Conservation (phyloP, 2,797 vertebrate genomes). For the Silurus aristotelis region DNA sequence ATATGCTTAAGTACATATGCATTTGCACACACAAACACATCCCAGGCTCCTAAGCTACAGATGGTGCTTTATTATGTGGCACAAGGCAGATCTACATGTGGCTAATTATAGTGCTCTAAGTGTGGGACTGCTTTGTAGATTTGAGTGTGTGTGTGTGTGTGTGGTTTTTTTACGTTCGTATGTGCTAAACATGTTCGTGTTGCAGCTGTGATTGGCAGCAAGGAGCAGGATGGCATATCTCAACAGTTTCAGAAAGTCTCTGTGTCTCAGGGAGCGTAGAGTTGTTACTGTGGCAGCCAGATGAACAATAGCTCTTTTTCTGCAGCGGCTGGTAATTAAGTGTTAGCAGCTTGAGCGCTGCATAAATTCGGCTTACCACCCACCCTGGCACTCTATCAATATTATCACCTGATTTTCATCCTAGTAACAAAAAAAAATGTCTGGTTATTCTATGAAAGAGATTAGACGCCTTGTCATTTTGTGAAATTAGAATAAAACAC, state of each 20-base stretch:
- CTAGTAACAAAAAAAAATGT: constrained; percentile 20
- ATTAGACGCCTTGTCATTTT: background rate
- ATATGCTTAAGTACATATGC: constrained; percentile 5
- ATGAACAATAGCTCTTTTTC: constrained; percentile 46
- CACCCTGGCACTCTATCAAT: constrained; percentile 46
- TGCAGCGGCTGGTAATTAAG: constrained; percentile 49
- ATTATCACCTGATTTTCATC: constrained; percentile 45
- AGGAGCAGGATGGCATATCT: constrained; percentile 38
- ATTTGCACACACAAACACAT: constrained; percentile 28
- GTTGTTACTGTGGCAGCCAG: constrained; percentile 33
- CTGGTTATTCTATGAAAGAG: constrained; percentile 29
- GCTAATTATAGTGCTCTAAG: constrained; percentile 70
- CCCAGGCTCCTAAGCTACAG: constrained; percentile 66
- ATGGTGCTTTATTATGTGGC: constrained; percentile 71
- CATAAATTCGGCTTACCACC: constrained; percentile 51
- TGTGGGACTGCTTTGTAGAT: constrained; percentile 52
- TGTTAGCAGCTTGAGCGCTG: constrained; percentile 49
- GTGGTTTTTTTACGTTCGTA: constrained; percentile 14
- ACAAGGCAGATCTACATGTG: constrained; percentile 72
- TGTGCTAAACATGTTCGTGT: background rate
- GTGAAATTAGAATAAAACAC: too few species aligned
- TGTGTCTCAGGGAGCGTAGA: background rate
- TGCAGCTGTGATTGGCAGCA: constrained; percentile 5
- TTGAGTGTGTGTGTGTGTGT: constrained; percentile 16
- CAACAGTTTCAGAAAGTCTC: constrained; percentile 31